These are phyloP conservation scores for Siphamia tubifer DNA, from an alignment of 2,113 vertebrate species.

Conservation along the genomic window DNA sequence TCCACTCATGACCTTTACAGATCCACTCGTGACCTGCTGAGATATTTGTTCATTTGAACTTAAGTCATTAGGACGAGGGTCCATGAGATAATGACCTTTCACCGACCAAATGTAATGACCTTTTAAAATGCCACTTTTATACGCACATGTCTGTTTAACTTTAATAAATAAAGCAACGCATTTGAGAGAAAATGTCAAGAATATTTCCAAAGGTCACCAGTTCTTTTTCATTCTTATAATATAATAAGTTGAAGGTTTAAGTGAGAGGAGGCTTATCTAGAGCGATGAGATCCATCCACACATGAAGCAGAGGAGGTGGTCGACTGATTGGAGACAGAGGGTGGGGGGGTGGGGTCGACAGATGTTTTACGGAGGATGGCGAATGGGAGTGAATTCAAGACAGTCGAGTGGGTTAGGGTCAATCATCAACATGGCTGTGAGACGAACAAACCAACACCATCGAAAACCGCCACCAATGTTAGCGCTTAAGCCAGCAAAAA, in stretches of 20 bases:
- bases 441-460: conserved; percentile 20
- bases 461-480: conserved; percentile 53
- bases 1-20: conserved; percentile 8
- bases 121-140: conserved; percentile 39
- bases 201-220: background rate
- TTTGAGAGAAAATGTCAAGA: conserved; percentile 6
- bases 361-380: background rate
- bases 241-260: background rate
- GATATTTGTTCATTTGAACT: background rate
- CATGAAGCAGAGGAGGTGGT: background rate
- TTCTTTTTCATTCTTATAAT: background rate
- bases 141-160: background rate
- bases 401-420: conserved; percentile 1
- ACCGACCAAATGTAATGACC: conserved; percentile 4
- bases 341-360: background rate
- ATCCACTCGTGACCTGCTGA: background rate
- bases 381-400: conserved; percentile 2
- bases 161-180: background rate
- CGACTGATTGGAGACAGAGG: conserved; percentile 10
- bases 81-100: conserved; percentile 34
- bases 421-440: conserved; percentile 32
- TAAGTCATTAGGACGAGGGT: background rate
- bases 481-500: conserved; percentile 21
- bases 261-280: conserved; percentile 40
- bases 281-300: conserved; percentile 25